phyloP scores from a whole-genome alignment of 2,888 invertebrate genomes.

The Drosophila birchii region DNA sequence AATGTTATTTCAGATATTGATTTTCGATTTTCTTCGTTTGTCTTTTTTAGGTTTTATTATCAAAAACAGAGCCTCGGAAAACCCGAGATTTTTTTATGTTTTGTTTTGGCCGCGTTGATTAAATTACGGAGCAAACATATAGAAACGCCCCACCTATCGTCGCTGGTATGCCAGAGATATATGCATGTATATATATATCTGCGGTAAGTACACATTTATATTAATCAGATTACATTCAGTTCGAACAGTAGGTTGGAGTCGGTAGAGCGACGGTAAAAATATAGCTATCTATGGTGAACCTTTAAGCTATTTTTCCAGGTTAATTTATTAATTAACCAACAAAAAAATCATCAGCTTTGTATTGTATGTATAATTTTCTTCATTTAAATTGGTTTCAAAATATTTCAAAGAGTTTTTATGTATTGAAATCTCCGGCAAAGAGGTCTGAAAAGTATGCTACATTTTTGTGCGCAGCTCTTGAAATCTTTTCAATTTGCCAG shows the following conservation, averaged over 20 bases:
- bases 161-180: slow-evolving; percentile 2
- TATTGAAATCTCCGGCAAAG: not conserved
- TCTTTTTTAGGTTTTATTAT: slow-evolving; percentile 13
- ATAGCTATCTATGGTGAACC: slow-evolving; percentile 34
- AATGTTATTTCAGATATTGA: slow-evolving; percentile 6
- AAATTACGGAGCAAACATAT: slow-evolving; percentile 52
- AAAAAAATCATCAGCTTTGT: slow-evolving; percentile 21
- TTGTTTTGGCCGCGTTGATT: slow-evolving; percentile 12
- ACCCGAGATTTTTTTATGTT: slow-evolving; percentile 9
- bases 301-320: slow-evolving; percentile 8
- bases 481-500: not conserved
- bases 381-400: slow-evolving; percentile 10
- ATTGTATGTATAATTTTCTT: slow-evolving; percentile 16
- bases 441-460: not conserved
- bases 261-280: slow-evolving; percentile 45
- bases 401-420: slow-evolving; percentile 10
- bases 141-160: slow-evolving; percentile 15
- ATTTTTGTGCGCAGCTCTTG: not conserved
- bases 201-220: slow-evolving; percentile 33
- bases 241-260: slow-evolving; percentile 42
- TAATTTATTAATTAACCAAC: slow-evolving; percentile 4
- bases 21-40: slow-evolving; percentile 8
- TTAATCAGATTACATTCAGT: slow-evolving; percentile 44
- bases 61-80: slow-evolving; percentile 35
- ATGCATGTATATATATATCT: slow-evolving; percentile 9